Evolutionary conservation across 2,113 vertebrate genomes (phyloP).

Genomic region (Sinocyclocheilus grahami): DNA sequence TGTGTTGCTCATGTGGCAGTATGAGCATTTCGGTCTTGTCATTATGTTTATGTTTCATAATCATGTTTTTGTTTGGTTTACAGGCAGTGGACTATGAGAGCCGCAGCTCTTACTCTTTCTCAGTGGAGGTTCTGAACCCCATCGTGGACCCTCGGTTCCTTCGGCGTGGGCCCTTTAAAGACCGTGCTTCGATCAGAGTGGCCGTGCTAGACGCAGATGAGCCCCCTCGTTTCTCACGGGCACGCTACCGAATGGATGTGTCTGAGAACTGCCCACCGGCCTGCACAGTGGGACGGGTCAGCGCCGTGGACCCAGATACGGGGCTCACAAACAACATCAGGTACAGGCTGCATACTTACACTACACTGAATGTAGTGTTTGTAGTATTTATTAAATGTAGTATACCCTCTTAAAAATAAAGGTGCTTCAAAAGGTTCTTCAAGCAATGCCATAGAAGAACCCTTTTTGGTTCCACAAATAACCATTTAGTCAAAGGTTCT

Average conservation of each 20-base stretch:
- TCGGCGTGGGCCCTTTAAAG: conserved; percentile 86
- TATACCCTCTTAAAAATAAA: no score
- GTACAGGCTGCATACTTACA: conserved; percentile 61
- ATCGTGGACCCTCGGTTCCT: conserved; percentile 86
- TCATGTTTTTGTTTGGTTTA: not conserved
- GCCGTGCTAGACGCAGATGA: conserved; percentile 86
- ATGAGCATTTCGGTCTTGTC: not conserved
- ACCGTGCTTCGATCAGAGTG: conserved; percentile 81
- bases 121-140: conserved; percentile 88
- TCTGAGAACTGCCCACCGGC: conserved; percentile 83
- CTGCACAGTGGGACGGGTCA: conserved; percentile 80
- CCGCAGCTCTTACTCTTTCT: conserved; percentile 84
- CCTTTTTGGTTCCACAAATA: no score
- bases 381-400: not conserved
- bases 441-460: no score
- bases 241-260: conserved; percentile 82
- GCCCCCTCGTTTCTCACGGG: conserved; percentile 82
- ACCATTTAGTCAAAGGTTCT: no score
- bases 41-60: not conserved
- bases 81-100: conserved; percentile 88
- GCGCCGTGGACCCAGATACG: conserved; percentile 83
- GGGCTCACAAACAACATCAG: conserved; percentile 84
- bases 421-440: no score
- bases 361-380: not conserved
- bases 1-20: not conserved